phyloP scores from a whole-genome alignment of 2,797 vertebrate genomes.

The Hafferia zeledoni region DNA sequence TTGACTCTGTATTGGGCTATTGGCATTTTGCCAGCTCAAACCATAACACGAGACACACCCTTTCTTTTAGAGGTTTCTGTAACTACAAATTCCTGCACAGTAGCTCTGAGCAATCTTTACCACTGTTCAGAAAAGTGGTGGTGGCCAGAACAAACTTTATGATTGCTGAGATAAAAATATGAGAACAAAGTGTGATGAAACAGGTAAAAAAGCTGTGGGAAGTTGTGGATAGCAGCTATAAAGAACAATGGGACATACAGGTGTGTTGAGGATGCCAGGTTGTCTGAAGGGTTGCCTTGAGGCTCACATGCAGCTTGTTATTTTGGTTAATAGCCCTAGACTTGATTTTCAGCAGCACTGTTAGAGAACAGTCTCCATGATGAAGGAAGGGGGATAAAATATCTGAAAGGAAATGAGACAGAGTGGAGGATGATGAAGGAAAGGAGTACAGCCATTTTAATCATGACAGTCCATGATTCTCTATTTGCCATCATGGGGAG shows the following conservation, averaged over 20 bases:
- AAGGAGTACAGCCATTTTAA: neutral
- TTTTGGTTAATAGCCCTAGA: neutral
- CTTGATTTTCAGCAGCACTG: neutral
- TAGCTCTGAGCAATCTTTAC: neutral
- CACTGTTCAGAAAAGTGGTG: neutral
- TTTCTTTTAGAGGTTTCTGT: neutral
- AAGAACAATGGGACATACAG: neutral
- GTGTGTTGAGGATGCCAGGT: neutral
- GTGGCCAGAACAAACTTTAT: neutral
- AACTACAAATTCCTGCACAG: neutral
- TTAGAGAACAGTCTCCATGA: neutral
- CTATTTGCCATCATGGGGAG: neutral
- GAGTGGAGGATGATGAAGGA: neutral
- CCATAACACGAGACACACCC: neutral
- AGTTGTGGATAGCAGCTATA: neutral
- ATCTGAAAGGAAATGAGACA: neutral
- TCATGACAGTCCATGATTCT: neutral
- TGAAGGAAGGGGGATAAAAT: neutral
- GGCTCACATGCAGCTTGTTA: neutral
- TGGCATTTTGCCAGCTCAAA: too few species aligned
- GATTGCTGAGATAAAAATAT: neutral
- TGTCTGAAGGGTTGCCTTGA: neutral
- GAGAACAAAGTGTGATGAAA: neutral
- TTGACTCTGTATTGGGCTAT: too few species aligned
- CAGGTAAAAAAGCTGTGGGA: neutral